A percentile compares a stretch with the other conserved stretches of the same genome.
phyloP scores from a whole-genome alignment of 2,113 vertebrate genomes.

The Egretta garzetta region DNA sequence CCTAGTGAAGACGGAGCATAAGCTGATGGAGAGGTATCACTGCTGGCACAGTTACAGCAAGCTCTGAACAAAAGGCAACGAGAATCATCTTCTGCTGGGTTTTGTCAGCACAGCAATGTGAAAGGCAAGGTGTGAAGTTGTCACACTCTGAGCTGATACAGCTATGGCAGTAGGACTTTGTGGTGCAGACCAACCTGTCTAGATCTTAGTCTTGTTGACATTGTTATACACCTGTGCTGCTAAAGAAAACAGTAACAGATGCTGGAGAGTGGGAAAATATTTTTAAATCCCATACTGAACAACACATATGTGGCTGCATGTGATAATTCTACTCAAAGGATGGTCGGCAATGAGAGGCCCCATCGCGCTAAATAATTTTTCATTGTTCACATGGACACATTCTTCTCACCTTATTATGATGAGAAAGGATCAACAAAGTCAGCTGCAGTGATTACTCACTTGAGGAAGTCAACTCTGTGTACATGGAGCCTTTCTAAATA shows the following conservation, averaged over 20 bases:
- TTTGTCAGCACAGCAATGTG: slow-evolving; percentile 45
- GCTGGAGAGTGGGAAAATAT: slow-evolving; percentile 24
- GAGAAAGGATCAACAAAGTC: neutral
- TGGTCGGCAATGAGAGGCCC: neutral
- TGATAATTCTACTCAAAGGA: neutral
- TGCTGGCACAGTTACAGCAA: slow-evolving; percentile 9
- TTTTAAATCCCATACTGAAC: neutral
- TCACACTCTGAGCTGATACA: neutral
- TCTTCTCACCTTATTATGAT: neutral
- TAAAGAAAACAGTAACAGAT: slow-evolving; percentile 48
- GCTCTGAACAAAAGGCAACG: neutral
- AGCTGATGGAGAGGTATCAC: neutral
- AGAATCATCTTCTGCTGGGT: slow-evolving; percentile 5
- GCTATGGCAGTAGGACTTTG: neutral
- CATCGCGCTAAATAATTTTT: neutral
- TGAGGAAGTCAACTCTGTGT: neutral
- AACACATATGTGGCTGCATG: neutral
- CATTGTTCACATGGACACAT: neutral
- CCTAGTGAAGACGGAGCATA: neutral
- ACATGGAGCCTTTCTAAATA: neutral
- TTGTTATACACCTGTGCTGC: slow-evolving; percentile 20
- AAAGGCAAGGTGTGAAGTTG: slow-evolving; percentile 37
- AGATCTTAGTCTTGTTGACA: neutral
- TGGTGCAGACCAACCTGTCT: slow-evolving; percentile 35
- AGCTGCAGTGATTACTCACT: neutral